phyloP scores from a whole-genome alignment of 2,888 invertebrate species.

The Eupithecia dodoneata region DNA sequence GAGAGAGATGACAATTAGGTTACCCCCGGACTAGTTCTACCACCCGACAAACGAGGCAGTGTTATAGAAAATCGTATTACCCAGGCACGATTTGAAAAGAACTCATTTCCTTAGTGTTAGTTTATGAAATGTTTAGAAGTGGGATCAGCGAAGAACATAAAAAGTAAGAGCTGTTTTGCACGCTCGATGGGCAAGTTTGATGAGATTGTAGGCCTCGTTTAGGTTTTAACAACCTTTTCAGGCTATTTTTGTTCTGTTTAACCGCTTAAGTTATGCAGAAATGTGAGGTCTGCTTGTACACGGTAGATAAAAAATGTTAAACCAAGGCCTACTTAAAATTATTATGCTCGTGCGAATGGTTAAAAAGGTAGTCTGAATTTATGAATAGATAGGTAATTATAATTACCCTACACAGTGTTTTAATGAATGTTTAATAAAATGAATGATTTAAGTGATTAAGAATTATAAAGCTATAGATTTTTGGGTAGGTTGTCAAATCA shows the following conservation, averaged over 20 bases:
- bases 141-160: conserved; percentile 30
- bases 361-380: not conserved
- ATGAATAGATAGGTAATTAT: not conserved
- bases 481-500: not conserved
- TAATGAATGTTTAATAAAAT: not conserved
- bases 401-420: not conserved
- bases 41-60: conserved; percentile 24
- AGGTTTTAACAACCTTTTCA: conserved; percentile 25
- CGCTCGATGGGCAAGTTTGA: conserved; percentile 21
- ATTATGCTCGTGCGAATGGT: not conserved
- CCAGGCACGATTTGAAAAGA: conserved; percentile 35
- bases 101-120: conserved; percentile 33
- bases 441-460: too few relatives aligned
- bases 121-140: conserved; percentile 26
- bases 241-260: conserved; percentile 4
- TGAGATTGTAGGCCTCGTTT: conserved; percentile 22
- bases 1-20: too few relatives aligned
- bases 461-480: not conserved
- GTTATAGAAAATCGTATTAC: conserved; percentile 44
- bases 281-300: not conserved
- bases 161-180: conserved; percentile 28
- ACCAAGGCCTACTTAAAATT: not conserved
- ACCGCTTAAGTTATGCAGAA: not conserved
- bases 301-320: not conserved
- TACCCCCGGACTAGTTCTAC: conserved; percentile 3